These are phyloP conservation scores for Pseudeuparius sepicola DNA, from an alignment of 2,888 invertebrate species.

Conservation along the genomic window DNA sequence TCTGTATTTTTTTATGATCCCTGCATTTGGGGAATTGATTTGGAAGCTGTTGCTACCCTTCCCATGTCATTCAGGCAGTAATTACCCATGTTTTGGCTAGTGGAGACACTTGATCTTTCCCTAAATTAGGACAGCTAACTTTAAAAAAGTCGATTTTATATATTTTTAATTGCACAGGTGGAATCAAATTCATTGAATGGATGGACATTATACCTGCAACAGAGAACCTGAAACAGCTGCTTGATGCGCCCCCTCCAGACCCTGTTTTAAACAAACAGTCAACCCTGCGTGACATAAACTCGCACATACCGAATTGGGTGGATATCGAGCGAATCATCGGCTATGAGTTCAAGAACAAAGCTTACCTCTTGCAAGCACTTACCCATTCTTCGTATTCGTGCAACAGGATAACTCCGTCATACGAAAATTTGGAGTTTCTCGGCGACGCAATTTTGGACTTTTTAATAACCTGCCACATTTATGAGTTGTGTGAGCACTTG, in stretches of 20 bases:
- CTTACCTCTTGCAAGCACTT: conserved; percentile 79
- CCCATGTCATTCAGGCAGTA: too few relatives aligned
- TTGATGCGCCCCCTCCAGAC: conserved; percentile 32
- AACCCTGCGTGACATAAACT: conserved; percentile 40
- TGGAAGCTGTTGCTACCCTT: too few relatives aligned
- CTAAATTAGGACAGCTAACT: too few relatives aligned
- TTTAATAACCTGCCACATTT: conserved; percentile 79
- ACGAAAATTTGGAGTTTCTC: conserved; percentile 83
- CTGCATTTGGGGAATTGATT: too few relatives aligned
- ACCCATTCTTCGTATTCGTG: conserved; percentile 84
- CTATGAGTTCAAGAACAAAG: conserved; percentile 72
- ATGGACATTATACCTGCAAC: conserved; percentile 41
- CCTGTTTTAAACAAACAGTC: conserved; percentile 36
- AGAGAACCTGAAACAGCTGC: conserved; percentile 29
- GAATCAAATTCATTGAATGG: conserved; percentile 35
- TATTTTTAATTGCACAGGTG: too few relatives aligned
- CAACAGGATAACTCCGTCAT: conserved; percentile 77
- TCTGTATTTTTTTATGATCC: too few relatives aligned
- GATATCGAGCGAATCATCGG: conserved; percentile 53
- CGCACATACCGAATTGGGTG: conserved; percentile 29
- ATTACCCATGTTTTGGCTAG: too few relatives aligned
- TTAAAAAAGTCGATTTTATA: too few relatives aligned
- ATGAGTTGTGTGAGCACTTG: conserved; percentile 57
- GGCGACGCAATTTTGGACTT: conserved; percentile 90
- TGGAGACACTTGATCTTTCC: too few relatives aligned